Evolutionary conservation across 2,888 invertebrate genomes (phyloP).

Genomic region (Melanostoma mellinum): DNA sequence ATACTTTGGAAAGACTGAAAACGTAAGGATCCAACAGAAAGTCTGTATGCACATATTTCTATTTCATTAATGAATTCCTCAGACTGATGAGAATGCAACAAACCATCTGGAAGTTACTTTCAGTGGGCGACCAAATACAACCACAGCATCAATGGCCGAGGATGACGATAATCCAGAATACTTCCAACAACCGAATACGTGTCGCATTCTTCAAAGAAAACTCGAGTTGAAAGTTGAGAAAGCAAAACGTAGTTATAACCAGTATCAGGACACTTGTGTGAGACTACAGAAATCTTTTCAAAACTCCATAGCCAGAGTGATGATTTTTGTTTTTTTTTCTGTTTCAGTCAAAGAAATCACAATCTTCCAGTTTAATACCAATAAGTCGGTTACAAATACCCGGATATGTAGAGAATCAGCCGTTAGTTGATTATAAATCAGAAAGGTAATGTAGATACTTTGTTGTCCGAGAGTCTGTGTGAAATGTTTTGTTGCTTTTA

Average conservation of each 20-base stretch:
- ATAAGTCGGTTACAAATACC: slow-evolving; percentile 81
- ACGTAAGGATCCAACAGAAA: slow-evolving; percentile 41
- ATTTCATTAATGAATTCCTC: neutral
- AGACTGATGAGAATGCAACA: slow-evolving; percentile 34
- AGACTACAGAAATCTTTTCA: slow-evolving; percentile 33
- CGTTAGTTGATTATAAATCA: slow-evolving; percentile 81
- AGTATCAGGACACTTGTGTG: slow-evolving; percentile 79
- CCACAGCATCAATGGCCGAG: neutral
- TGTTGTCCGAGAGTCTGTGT: neutral
- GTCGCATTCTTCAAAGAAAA: slow-evolving; percentile 81
- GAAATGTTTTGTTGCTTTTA: slow-evolving; percentile 39
- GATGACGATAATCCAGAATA: slow-evolving; percentile 34
- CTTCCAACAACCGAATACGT: slow-evolving; percentile 79
- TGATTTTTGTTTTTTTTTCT: neutral
- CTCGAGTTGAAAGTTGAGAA: slow-evolving; percentile 82
- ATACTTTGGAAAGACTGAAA: slow-evolving; percentile 32
- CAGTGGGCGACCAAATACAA: slow-evolving; percentile 41
- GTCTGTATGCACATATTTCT: neutral
- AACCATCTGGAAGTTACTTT: slow-evolving; percentile 53
- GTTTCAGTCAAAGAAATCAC: slow-evolving; percentile 76
- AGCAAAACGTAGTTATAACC: slow-evolving; percentile 81
- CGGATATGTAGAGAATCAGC: slow-evolving; percentile 80
- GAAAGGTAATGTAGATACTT: slow-evolving; percentile 76
- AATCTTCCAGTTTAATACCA: slow-evolving; percentile 80
- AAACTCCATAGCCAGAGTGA: neutral